Evolutionary conservation across 2,113 vertebrate species (phyloP).

Genomic region (Cyanocitta stelleri): DNA sequence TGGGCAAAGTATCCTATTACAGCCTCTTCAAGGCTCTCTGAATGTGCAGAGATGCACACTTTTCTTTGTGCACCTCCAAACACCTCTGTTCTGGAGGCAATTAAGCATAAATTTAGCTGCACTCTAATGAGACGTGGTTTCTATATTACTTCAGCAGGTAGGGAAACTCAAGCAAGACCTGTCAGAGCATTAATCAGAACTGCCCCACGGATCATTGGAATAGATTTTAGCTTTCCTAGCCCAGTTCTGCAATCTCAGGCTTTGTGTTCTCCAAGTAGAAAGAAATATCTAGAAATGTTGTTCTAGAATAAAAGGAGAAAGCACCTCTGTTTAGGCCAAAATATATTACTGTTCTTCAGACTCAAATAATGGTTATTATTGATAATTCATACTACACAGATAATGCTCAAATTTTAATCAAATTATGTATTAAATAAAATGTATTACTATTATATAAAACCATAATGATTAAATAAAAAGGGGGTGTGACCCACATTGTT

Average conservation of each 20-base stretch:
- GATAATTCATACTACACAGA: neutral
- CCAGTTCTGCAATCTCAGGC: neutral
- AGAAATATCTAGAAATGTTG: neutral
- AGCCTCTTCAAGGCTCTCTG: neutral
- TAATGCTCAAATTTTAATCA: neutral
- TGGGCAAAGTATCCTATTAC: neutral
- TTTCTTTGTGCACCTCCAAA: neutral
- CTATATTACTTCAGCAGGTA: neutral
- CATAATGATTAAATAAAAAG: neutral
- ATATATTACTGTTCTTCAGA: neutral
- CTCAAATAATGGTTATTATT: neutral
- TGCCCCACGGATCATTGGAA: neutral
- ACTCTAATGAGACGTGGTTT: neutral
- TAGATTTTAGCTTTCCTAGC: neutral
- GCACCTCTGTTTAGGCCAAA: neutral
- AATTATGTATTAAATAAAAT: neutral
- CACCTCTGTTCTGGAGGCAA: neutral
- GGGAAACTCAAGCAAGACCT: neutral
- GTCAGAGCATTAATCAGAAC: neutral
- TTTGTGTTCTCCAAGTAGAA: neutral
- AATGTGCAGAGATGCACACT: neutral
- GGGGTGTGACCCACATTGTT: neutral
- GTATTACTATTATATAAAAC: neutral
- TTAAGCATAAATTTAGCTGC: neutral
- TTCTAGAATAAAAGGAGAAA: neutral